Percentiles rank a stretch among this genome's conserved stretches.
These are phyloP conservation scores for Anarhynchus alexandrinus DNA, from an alignment of 2,113 vertebrate species.

Conservation along the genomic window DNA sequence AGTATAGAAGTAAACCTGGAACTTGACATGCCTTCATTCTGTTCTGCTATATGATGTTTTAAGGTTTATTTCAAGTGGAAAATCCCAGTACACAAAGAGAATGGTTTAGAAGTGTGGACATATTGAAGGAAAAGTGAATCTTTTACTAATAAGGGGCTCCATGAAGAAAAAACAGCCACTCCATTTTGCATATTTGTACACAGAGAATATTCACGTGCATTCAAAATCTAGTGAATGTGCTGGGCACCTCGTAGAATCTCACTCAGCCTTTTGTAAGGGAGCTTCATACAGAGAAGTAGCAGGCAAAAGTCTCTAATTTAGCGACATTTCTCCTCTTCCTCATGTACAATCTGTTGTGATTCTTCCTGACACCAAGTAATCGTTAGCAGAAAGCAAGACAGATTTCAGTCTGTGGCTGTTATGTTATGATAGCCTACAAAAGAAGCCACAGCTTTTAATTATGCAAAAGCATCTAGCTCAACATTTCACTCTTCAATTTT, in stretches of 20 bases:
- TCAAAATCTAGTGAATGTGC: not conserved
- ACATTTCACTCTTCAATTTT: not conserved
- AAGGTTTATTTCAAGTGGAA: not conserved
- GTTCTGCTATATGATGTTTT: not conserved
- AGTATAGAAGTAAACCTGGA: not conserved
- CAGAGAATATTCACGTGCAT: not conserved
- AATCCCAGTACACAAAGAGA: not conserved
- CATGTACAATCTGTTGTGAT: not conserved
- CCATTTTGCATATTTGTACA: not conserved
- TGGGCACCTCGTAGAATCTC: not conserved
- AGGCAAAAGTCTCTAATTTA: not conserved
- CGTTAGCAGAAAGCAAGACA: not conserved
- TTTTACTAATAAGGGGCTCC: not conserved
- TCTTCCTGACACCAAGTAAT: not conserved
- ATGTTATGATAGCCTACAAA: not conserved
- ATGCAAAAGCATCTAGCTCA: not conserved
- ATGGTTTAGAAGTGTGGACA: not conserved
- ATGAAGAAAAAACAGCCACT: not conserved
- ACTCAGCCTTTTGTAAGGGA: not conserved
- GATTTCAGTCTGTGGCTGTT: not conserved
- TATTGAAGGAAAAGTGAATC: not conserved
- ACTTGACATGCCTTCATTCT: not conserved
- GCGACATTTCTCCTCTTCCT: not conserved
- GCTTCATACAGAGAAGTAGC: not conserved
- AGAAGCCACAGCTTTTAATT: not conserved